These are phyloP conservation scores for Cryptotermes secundus DNA, from an alignment of 1,140 invertebrate species.

Conservation along the genomic window DNA sequence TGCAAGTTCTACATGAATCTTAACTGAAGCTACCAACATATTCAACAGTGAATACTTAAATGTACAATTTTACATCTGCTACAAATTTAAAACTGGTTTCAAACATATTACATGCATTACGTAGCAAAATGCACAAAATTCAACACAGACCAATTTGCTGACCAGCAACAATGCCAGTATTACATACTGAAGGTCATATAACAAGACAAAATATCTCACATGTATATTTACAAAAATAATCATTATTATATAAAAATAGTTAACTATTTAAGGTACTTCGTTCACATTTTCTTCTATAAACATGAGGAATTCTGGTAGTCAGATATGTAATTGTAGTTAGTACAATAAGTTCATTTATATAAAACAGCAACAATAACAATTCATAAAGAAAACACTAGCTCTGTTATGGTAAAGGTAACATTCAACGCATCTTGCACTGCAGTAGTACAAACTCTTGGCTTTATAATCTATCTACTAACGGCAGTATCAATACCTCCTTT, in stretches of 20 bases:
- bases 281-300: conserved; percentile 3
- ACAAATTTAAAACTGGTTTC: no score
- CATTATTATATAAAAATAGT: conserved; percentile 9
- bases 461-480: not conserved
- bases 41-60: no score
- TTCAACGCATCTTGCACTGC: not conserved
- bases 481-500: conserved; percentile 15
- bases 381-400: not conserved
- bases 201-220: not conserved
- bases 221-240: conserved; percentile 12
- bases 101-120: no score
- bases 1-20: no score
- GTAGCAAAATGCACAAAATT: no score
- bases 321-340: conserved; percentile 3
- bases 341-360: not conserved
- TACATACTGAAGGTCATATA: conserved; percentile 3
- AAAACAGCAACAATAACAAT: conserved; percentile 14
- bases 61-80: no score
- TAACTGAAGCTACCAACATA: no score
- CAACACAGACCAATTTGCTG: not conserved
- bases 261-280: conserved; percentile 14
- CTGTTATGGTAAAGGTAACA: not conserved
- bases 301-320: not conserved
- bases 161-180: not conserved
- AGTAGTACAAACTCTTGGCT: not conserved